Evolutionary conservation across 1,140 invertebrate genomes (phyloP).

Genomic region (Helicoverpa armigera): DNA sequence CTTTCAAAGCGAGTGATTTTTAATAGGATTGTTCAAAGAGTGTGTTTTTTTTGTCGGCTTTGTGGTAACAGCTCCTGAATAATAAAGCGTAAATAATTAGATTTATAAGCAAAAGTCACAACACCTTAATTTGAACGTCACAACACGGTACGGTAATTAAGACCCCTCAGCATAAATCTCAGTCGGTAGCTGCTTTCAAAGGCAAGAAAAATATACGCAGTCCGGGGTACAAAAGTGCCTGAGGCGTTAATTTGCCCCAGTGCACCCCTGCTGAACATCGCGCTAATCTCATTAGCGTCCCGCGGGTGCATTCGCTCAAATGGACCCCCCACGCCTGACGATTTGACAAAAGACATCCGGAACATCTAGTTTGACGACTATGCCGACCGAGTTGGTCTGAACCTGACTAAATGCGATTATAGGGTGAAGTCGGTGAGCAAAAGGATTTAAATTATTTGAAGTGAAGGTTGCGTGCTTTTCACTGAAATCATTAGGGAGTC

Average conservation of each 20-base stretch:
- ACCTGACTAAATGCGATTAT: slow-evolving; percentile 48
- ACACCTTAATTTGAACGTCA: slow-evolving; percentile 8
- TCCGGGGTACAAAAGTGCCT: slow-evolving; percentile 22
- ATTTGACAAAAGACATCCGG: slow-evolving; percentile 52
- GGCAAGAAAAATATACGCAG: slow-evolving; percentile 19
- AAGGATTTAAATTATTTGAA: slow-evolving; percentile 40
- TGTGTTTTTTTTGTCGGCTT: not conserved
- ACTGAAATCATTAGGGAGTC: slow-evolving; percentile 19
- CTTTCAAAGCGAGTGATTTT: slow-evolving; percentile 7
- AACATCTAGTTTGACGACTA: slow-evolving; percentile 36
- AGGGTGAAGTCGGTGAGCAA: slow-evolving; percentile 33
- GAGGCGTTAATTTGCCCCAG: slow-evolving; percentile 58
- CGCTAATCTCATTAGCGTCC: slow-evolving; percentile 60
- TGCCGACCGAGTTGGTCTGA: slow-evolving; percentile 27
- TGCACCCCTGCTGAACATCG: slow-evolving; percentile 46
- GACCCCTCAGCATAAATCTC: slow-evolving; percentile 10
- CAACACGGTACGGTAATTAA: slow-evolving; percentile 7
- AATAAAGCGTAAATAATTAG: too few relatives aligned
- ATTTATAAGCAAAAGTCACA: not conserved
- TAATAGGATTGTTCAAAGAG: slow-evolving; percentile 1
- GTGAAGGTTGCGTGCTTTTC: slow-evolving; percentile 7
- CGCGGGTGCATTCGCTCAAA: slow-evolving; percentile 54
- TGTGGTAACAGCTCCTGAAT: not conserved
- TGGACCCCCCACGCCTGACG: slow-evolving; percentile 52
- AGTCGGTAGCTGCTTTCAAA: slow-evolving; percentile 5